Evolutionary conservation across 2,888 invertebrate species (phyloP), one percentile per base, ranked within the genome.

Genomic region (Oligia strigilis): DNA sequence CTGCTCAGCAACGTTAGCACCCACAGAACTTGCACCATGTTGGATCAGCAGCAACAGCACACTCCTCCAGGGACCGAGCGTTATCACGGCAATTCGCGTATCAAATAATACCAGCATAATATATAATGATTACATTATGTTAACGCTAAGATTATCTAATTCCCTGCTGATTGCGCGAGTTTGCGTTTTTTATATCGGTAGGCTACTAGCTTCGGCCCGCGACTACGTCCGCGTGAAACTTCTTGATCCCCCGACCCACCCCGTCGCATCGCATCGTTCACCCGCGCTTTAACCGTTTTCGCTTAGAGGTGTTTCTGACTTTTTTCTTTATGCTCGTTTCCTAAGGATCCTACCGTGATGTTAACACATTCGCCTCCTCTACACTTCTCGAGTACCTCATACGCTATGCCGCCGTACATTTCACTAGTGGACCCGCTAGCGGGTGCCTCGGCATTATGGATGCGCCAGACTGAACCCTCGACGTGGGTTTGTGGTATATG

Each of bases 21-120:
- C 83, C 83, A 89, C 85, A 93, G 82, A 73, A 89, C 60, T n/a
- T 23, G 81, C 74, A 86, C 87, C 91, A 90, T 91, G 73, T 72
- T 73, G 69, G 72, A 40, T 77, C 62, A 43, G 64, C 62, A 14
- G 19, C 49, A 43, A 77, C 75, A 64, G 14, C 29, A 55, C 62
- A 58, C 64, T 60, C 13, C 29, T 52, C 13, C 62, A 13, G 52
- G 4, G 40, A 0, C 23, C 17, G 46, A 62, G 9, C 43, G 23
- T 71, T 80, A 80, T 80, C 85, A 29, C 75, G 13, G 13, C 19
- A 81, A 67, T 46, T 69, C 17, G 13, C 75, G 46, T 84, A 87
- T 82, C 80, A 75, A 78, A 66, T 82, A 76, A 84, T 75, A 77
- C 77, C 72, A 64, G 49, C 23, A 75, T 29, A 29, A 29, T 29